Evolutionary conservation across 2,888 invertebrate species (phyloP).

Genomic region (Sminthurinus aureus): DNA sequence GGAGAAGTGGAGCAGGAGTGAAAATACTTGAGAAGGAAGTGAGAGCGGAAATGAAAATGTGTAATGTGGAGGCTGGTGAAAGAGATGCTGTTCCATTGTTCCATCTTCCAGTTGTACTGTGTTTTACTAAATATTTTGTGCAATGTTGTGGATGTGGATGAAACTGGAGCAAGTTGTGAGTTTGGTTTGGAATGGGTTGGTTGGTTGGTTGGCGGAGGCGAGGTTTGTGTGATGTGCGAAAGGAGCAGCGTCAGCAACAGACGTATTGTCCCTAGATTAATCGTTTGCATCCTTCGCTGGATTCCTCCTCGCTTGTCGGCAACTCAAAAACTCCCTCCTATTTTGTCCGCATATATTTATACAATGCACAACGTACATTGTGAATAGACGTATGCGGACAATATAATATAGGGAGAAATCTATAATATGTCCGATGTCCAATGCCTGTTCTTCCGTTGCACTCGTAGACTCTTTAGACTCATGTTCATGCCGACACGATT

Average conservation of each 20-base stretch:
- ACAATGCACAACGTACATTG: too few species aligned
- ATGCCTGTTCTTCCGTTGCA: too few species aligned
- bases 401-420: too few species aligned
- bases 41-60: neutral
- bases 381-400: too few species aligned
- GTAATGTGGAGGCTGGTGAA: too few species aligned
- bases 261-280: slow-evolving; percentile 18
- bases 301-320: neutral
- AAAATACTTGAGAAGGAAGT: neutral
- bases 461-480: too few species aligned
- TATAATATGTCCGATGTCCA: too few species aligned
- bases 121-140: neutral
- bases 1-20: neutral
- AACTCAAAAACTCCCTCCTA: too few species aligned
- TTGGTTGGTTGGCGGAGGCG: neutral
- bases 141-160: neutral
- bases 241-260: slow-evolving; percentile 14
- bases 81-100: too few species aligned
- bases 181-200: neutral
- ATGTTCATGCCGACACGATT: too few species aligned
- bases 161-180: neutral
- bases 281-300: neutral
- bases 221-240: neutral
- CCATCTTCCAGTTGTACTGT: too few species aligned
- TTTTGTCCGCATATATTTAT: too few species aligned